Percentiles rank a stretch among this genome's conserved stretches.
These are phyloP conservation scores for Paragorgia papillata DNA, from an alignment of 92 coral and sea anemone genomes.

Conservation along the genomic window DNA sequence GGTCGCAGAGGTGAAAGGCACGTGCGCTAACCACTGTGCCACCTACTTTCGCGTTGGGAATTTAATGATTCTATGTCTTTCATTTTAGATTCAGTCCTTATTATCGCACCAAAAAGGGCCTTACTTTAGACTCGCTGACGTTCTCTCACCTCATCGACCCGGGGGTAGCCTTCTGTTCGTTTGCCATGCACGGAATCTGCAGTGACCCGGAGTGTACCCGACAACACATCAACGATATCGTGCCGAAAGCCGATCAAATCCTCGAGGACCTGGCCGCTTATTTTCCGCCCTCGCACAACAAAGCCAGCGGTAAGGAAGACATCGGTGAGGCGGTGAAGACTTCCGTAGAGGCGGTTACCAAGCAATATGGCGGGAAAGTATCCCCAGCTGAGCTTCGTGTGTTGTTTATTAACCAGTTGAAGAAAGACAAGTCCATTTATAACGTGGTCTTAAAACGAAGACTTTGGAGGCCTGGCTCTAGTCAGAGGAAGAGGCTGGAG, in stretches of 20 bases:
- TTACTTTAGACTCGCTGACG: slow-evolving; percentile 72
- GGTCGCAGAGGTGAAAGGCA: no score
- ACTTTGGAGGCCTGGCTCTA: slow-evolving; percentile 51
- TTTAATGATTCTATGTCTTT: no score
- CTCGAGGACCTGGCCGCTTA: slow-evolving; percentile 84
- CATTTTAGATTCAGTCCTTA: slow-evolving; percentile 87
- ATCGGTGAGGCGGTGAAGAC: slow-evolving; percentile 31
- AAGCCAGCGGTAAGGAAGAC: slow-evolving; percentile 16
- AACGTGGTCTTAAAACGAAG: slow-evolving; percentile 59
- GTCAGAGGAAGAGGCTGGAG: not conserved
- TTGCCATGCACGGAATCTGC: slow-evolving; percentile 86
- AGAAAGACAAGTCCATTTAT: slow-evolving; percentile 46
- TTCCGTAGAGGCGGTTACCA: slow-evolving; percentile 40
- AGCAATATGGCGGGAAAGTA: slow-evolving; percentile 81
- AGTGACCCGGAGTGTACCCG: slow-evolving; percentile 81
- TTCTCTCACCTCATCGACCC: slow-evolving; percentile 82
- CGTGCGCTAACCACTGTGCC: no score
- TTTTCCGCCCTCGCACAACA: slow-evolving; percentile 22
- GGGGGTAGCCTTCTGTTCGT: slow-evolving; percentile 63
- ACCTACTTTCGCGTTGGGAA: no score
- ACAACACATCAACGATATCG: slow-evolving; percentile 68
- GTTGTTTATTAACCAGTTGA: slow-evolving; percentile 76
- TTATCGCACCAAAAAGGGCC: slow-evolving; percentile 77
- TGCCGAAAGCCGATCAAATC: slow-evolving; percentile 59
- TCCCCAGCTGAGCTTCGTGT: slow-evolving; percentile 80